Evolutionary conservation across 1,140 invertebrate species (phyloP).

Genomic region (Arctopsyche grandis): DNA sequence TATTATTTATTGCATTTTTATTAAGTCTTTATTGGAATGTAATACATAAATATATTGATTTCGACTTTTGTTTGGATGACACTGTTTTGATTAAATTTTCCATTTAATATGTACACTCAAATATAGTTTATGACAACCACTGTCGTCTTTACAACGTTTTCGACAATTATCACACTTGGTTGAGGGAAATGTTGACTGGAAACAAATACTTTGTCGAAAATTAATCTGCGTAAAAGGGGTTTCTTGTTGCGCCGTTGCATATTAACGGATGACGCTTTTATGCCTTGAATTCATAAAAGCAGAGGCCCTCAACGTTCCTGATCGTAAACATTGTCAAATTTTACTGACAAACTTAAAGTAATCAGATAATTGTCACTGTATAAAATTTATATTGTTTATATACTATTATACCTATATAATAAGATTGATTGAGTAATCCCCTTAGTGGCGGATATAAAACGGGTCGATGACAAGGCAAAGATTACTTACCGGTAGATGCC

Average conservation of each 20-base stretch:
- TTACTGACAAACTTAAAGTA: not conserved
- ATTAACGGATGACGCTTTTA: not conserved
- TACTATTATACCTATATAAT: not conserved
- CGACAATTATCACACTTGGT: not conserved
- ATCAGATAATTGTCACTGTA: too few relatives aligned
- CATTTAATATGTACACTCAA: too few relatives aligned
- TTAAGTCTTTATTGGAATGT: not conserved
- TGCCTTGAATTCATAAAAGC: not conserved
- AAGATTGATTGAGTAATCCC: not conserved
- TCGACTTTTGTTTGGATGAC: too few relatives aligned
- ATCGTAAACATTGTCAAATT: not conserved
- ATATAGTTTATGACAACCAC: too few relatives aligned
- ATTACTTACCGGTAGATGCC: conserved; percentile 40
- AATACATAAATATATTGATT: too few relatives aligned
- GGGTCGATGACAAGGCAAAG: conserved; percentile 41
- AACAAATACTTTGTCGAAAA: conserved; percentile 26
- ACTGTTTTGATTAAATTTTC: too few relatives aligned
- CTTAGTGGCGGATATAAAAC: conserved; percentile 3
- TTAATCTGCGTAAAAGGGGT: conserved; percentile 49
- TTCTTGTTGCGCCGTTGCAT: conserved; percentile 30
- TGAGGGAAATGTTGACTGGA: not conserved
- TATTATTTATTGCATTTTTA: conserved; percentile 6
- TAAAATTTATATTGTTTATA: too few relatives aligned
- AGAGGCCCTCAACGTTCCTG: not conserved
- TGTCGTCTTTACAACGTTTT: not conserved